Evolutionary conservation across 2,888 invertebrate genomes (phyloP).

Genomic region (Danaus chrysippus): DNA sequence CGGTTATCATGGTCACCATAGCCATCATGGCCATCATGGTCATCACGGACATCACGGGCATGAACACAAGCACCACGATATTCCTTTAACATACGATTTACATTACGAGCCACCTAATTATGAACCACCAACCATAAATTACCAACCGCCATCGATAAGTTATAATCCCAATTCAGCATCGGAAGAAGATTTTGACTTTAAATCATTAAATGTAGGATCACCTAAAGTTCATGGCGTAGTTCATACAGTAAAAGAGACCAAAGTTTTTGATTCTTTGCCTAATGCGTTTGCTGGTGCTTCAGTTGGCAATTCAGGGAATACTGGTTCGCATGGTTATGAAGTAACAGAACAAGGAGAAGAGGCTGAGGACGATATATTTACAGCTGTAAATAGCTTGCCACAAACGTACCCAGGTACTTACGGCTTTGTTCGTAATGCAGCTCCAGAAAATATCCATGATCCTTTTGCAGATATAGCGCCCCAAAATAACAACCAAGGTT

Average conservation of each 20-base stretch:
- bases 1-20: slow-evolving; percentile 34
- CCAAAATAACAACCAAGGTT: slow-evolving; percentile 45
- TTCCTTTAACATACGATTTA: slow-evolving; percentile 35
- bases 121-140: slow-evolving; percentile 18
- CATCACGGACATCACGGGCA: slow-evolving; percentile 45
- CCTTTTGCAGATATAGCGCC: slow-evolving; percentile 49
- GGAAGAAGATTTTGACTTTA: slow-evolving; percentile 52
- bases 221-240: slow-evolving; percentile 49
- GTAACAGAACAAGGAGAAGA: slow-evolving; percentile 67
- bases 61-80: slow-evolving; percentile 51
- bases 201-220: slow-evolving; percentile 45
- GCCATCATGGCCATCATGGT: slow-evolving; percentile 40
- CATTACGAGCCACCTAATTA: slow-evolving; percentile 36
- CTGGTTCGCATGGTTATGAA: slow-evolving; percentile 54
- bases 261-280: slow-evolving; percentile 64
- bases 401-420: slow-evolving; percentile 58
- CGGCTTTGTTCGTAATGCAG: slow-evolving; percentile 52
- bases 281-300: slow-evolving; percentile 45
- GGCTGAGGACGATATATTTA: slow-evolving; percentile 59
- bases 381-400: slow-evolving; percentile 54
- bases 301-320: slow-evolving; percentile 27
- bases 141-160: slow-evolving; percentile 35
- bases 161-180: slow-evolving; percentile 42
- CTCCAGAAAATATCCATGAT: slow-evolving; percentile 46
- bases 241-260: slow-evolving; percentile 68